Percentiles rank a stretch among this genome's conserved stretches.
These are phyloP conservation scores for Aurelia sp. DNA, from an alignment of 30 jellyfish, hydroid and myxozoan genomes.

Conservation along the genomic window DNA sequence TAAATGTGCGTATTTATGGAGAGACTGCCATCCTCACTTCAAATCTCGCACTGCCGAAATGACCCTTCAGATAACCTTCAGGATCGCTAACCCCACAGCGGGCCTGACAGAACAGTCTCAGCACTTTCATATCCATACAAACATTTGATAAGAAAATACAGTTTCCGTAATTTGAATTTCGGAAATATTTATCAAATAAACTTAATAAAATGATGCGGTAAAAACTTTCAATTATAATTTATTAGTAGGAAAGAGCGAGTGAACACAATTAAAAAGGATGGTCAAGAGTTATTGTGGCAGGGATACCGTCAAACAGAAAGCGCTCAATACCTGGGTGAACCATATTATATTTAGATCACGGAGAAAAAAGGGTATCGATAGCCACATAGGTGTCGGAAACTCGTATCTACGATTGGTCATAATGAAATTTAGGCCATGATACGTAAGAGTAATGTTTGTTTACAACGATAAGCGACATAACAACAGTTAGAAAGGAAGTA, in stretches of 20 bases:
- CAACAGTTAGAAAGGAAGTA: neutral
- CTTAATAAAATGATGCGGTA: slow-evolving; percentile 2
- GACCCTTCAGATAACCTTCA: no score
- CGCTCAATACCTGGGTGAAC: neutral
- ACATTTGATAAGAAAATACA: no score
- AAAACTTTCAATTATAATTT: slow-evolving; percentile 22
- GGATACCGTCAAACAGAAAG: neutral
- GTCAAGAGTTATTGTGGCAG: neutral
- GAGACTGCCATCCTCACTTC: no score
- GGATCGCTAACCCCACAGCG: no score
- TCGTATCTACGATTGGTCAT: neutral
- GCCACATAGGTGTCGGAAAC: slow-evolving; percentile 4
- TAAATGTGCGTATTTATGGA: no score
- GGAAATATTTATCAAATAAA: neutral
- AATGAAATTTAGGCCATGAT: neutral
- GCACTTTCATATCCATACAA: no score
- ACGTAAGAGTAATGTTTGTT: slow-evolving; percentile 1
- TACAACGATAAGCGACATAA: neutral
- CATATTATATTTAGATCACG: neutral
- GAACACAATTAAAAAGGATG: neutral
- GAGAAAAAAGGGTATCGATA: neutral
- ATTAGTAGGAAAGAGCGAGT: neutral
- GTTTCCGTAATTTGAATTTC: neutral
- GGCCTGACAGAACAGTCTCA: no score
- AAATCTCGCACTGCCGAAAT: no score